These are phyloP conservation scores for Philereme transversata DNA, from an alignment of 2,888 invertebrate species.

Conservation along the genomic window DNA sequence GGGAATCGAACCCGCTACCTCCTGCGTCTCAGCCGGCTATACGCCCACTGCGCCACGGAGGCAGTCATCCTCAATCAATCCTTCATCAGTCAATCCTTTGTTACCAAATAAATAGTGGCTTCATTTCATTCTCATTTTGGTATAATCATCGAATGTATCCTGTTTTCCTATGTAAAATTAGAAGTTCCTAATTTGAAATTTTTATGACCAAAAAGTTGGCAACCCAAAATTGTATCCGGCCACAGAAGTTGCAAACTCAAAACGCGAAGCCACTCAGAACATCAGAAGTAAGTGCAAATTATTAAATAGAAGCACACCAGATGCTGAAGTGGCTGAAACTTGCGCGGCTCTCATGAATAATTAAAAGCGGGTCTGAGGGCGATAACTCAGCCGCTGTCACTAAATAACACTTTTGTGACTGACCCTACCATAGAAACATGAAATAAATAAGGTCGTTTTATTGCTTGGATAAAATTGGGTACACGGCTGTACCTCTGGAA, in stretches of 20 bases:
- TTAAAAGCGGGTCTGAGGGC: constrained; percentile 68
- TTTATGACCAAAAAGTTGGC: not conserved
- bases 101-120: no score
- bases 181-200: no score
- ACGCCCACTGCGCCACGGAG: no score
- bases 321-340: constrained; percentile 68
- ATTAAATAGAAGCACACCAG: constrained; percentile 69
- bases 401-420: constrained; percentile 61
- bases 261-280: constrained; percentile 36
- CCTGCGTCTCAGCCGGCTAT: no score
- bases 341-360: constrained; percentile 75
- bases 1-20: no score
- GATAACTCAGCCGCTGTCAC: constrained; percentile 71
- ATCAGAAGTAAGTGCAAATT: constrained; percentile 69
- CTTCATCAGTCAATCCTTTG: no score
- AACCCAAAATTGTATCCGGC: constrained; percentile 1
- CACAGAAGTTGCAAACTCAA: constrained; percentile 25
- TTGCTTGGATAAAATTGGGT: constrained; percentile 17
- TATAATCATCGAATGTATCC: no score
- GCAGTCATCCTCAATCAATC: no score
- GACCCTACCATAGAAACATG: constrained; percentile 34
- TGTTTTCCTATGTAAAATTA: no score
- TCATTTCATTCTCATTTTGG: no score
- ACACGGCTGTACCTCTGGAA: no score
- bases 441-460: constrained; percentile 29